A percentile compares a stretch with the other conserved stretches of the same genome.
Evolutionary conservation across 2,888 invertebrate genomes (phyloP).

Genomic region (Eilema caniola): DNA sequence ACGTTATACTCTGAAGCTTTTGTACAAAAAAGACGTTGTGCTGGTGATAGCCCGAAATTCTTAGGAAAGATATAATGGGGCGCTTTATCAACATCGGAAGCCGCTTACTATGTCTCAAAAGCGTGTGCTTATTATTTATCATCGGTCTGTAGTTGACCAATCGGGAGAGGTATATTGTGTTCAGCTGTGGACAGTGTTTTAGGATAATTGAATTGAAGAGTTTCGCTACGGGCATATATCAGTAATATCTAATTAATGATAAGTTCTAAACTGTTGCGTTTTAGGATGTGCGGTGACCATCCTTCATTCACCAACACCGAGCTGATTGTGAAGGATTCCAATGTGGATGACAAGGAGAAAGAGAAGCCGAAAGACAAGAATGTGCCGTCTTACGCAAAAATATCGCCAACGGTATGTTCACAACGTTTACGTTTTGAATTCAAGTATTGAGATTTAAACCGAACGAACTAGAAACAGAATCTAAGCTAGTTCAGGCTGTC

Average conservation of each 20-base stretch:
- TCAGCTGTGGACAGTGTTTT: background rate
- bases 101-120: background rate
- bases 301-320: constrained; percentile 79
- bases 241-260: background rate
- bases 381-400: constrained; percentile 58
- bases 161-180: too few relatives aligned
- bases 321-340: constrained; percentile 64
- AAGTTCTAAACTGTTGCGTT: background rate
- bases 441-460: too few relatives aligned
- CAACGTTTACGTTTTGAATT: background rate
- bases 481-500: background rate
- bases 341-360: constrained; percentile 54
- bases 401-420: constrained; percentile 66
- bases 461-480: too few relatives aligned
- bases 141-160: background rate
- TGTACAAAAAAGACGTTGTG: background rate
- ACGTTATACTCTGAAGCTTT: too few relatives aligned
- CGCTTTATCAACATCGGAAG: background rate
- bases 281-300: constrained; percentile 82
- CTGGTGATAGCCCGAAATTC: background rate
- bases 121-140: background rate
- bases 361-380: constrained; percentile 56
- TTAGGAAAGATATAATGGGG: background rate
- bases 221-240: background rate
- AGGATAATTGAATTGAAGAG: too few relatives aligned